phyloP scores from a whole-genome alignment of 2,797 vertebrate genomes.

The Diglossa cyanea region DNA sequence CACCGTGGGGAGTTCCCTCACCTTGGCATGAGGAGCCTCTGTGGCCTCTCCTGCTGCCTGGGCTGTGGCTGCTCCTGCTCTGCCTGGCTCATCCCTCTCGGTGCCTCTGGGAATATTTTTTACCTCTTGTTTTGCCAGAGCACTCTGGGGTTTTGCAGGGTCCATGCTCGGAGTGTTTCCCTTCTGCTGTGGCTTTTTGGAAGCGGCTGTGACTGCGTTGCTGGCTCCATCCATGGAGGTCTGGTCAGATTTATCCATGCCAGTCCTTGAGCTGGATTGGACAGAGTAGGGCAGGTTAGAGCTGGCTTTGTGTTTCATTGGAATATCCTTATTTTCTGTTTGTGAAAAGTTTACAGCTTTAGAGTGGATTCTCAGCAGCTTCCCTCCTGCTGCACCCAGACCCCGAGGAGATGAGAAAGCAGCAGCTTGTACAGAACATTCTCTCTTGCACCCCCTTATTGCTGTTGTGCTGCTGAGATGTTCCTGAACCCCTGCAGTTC shows the following conservation, averaged over 20 bases:
- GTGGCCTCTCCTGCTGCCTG: background rate
- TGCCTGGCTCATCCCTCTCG: fast-evolving
- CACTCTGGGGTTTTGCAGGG: background rate
- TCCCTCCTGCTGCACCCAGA: background rate
- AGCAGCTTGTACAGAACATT: fast-evolving
- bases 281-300: background rate
- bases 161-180: fast-evolving
- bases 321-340: background rate
- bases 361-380: background rate
- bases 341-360: background rate
- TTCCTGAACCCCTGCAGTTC: background rate
- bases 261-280: background rate
- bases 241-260: background rate
- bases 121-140: background rate
- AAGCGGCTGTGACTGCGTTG: background rate
- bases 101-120: background rate
- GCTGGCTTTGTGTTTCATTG: background rate
- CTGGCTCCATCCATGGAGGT: background rate
- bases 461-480: background rate
- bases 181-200: background rate
- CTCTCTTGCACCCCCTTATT: background rate
- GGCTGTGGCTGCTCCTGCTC: fast-evolving
- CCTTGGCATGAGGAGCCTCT: slow-evolving; percentile 15
- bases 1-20: background rate
- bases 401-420: fast-evolving